phyloP scores from a whole-genome alignment of 64 coral and sea anemone species.

The Anthopleura sola region DNA sequence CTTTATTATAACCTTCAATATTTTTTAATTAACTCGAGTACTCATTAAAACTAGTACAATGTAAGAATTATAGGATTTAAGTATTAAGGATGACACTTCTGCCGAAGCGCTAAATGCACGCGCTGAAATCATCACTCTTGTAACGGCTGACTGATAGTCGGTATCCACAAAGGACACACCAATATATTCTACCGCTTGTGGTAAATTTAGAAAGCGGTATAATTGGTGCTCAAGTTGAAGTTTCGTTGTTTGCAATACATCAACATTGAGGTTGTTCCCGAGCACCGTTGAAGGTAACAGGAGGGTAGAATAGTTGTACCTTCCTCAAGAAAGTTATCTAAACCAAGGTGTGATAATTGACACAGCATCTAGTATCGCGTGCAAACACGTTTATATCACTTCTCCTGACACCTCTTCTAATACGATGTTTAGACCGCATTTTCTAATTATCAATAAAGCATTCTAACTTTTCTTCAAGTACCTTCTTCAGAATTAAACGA shows the following conservation, averaged over 20 bases:
- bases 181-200: not conserved
- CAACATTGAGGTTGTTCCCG: not conserved
- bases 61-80: conserved; percentile 1
- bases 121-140: not conserved
- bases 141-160: not conserved
- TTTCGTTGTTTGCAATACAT: not conserved
- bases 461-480: not conserved
- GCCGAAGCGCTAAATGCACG: not conserved
- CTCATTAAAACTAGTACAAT: not conserved
- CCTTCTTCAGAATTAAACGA: not conserved
- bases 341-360: not conserved
- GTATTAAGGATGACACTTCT: not conserved
- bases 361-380: not conserved
- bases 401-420: not conserved
- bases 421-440: conserved; percentile 8
- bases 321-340: not conserved
- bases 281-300: not conserved
- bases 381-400: not conserved
- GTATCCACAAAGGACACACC: not conserved
- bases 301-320: not conserved
- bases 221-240: conserved; percentile 1
- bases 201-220: not conserved
- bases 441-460: not conserved
- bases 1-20: not conserved
- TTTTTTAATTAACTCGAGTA: not conserved